Base-by-base conservation (phyloP, 2,888 invertebrate species). In the Ecliptopera silaceata region DNA sequence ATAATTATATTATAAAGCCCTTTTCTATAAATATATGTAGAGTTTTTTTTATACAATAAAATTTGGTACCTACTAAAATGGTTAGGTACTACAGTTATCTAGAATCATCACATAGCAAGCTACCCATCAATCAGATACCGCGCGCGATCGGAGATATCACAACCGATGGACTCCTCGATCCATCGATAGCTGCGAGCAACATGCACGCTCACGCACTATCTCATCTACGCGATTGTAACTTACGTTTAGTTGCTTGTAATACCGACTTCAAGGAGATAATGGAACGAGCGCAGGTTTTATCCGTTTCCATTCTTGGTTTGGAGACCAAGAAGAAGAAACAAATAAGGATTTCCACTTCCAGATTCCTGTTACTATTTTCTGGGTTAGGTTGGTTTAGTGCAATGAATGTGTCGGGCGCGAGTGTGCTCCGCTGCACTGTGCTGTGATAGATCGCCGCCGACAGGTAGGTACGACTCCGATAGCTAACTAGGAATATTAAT, bases 81-180 rank as follows among this genome's bases (percentile, higher is more conserved):
- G n/a, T n/a, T n/a, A n/a, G n/a, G n/a, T n/a, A 13, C 42, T 41
- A 47, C 44, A 36, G 39, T 10, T 42, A 22, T 32, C 49, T 22
- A 26, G 29, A 48, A 11, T 39, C 15, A 26, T 43, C 11, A 22
- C 15, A 43, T 36, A n/a, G 17, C 39, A 18, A 29, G 29, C 36
- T 41, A 22, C n/a, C 10, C 47, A 47, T 54, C 54, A 41, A 54
- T 47, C 54, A 54, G 46, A 10, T 41, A 29, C 42, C 47, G 34
- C 26, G 51, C 43, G 43, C 50, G 50, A 50, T 50, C 50, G 29
- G 2, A 48, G 47, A 42, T 51, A 51, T 8, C 51, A 18, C 39
- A 29, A 51, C 36, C 51, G 51, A 44, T 22, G 17, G 36, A 29
- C 8, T 3, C 26, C 6, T 13, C 36, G 51, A 20, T 44, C 44